phyloP scores from a whole-genome alignment of 2,888 invertebrate genomes.

The Philhelius pedissequus region DNA sequence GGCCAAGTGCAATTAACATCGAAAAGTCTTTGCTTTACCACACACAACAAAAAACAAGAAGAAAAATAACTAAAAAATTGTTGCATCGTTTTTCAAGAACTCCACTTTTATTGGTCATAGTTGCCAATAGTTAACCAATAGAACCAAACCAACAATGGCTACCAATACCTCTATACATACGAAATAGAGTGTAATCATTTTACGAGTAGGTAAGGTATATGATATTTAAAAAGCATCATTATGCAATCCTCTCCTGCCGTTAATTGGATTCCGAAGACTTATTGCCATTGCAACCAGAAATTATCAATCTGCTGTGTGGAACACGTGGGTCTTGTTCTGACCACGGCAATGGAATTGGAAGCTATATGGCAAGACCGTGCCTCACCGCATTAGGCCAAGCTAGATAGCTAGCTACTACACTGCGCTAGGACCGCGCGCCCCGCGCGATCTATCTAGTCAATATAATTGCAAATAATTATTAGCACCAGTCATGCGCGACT shows the following conservation, averaged over 20 bases:
- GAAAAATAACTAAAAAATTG: conserved; percentile 7
- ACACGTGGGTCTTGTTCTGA: conserved; percentile 62
- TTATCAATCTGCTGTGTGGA: conserved; percentile 51
- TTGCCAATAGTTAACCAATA: not conserved
- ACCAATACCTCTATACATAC: not conserved
- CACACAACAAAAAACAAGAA: conserved; percentile 1
- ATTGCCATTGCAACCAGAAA: conserved; percentile 67
- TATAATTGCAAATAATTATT: conserved; percentile 68
- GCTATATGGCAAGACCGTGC: conserved; percentile 18
- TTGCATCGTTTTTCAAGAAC: conserved; percentile 21
- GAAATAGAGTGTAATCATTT: conserved; percentile 37
- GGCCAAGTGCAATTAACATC: conserved; percentile 34
- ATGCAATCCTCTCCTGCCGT: conserved; percentile 63
- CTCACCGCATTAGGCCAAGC: not conserved
- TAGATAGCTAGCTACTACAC: conserved; percentile 16
- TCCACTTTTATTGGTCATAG: not conserved
- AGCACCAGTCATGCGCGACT: conserved; percentile 67
- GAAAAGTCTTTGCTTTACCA: conserved; percentile 12
- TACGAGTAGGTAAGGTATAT: too few species aligned
- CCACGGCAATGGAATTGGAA: conserved; percentile 12
- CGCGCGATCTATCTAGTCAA: too few species aligned
- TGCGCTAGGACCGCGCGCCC: not conserved
- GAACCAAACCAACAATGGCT: not conserved
- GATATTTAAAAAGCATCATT: conserved; percentile 54
- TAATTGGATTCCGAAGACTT: conserved; percentile 67